These are phyloP conservation scores for Micromussa lordhowensis DNA, from an alignment of 92 coral and sea anemone species.

Conservation along the genomic window DNA sequence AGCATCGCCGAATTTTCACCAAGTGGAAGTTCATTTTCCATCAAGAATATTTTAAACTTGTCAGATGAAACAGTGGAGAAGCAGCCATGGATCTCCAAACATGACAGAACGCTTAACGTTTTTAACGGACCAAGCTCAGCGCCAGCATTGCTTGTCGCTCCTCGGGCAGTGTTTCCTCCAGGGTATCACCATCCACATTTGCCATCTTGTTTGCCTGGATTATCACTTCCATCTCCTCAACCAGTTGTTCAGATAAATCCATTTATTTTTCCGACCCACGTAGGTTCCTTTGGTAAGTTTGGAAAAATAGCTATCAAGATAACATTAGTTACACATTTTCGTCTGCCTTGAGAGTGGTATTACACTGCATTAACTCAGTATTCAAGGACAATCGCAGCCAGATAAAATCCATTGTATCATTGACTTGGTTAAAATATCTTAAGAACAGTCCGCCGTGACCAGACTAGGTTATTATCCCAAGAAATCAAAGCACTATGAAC, in stretches of 20 bases:
- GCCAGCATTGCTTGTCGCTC: neutral
- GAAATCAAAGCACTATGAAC: neutral
- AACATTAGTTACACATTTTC: neutral
- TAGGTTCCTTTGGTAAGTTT: constrained; percentile 1
- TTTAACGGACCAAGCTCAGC: neutral
- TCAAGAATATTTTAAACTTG: neutral
- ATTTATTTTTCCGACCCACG: neutral
- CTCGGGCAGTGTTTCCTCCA: neutral
- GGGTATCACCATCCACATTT: neutral
- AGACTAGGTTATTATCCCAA: neutral
- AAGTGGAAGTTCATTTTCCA: neutral
- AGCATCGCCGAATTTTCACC: neutral
- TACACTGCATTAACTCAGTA: neutral
- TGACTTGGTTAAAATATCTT: neutral
- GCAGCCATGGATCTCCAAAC: neutral
- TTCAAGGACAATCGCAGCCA: neutral
- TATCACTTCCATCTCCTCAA: neutral
- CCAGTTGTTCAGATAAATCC: constrained; percentile 3
- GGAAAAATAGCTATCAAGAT: neutral
- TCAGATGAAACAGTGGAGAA: neutral
- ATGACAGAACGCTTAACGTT: neutral
- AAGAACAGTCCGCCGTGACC: neutral
- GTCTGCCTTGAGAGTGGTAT: neutral
- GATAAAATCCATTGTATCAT: neutral
- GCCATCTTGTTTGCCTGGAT: neutral